Conservation (phyloP, 1,140 invertebrate species). For the Acromyrmex heyeri region DNA sequence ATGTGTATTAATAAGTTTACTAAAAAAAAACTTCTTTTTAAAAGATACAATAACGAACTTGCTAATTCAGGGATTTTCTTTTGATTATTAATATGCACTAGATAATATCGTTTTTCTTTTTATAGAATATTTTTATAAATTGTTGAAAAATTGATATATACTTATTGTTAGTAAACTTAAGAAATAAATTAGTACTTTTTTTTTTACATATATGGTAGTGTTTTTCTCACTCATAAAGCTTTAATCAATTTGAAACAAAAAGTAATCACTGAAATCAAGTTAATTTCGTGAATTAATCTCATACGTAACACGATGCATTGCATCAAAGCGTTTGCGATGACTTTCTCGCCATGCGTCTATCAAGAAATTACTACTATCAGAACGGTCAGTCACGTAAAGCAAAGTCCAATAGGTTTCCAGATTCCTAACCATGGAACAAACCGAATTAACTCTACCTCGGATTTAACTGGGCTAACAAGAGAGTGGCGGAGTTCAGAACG, state of each 20-base stretch:
- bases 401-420: conserved; percentile 41
- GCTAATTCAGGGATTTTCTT: background rate
- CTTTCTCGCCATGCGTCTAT: conserved; percentile 12
- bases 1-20: background rate
- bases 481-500: conserved; percentile 12
- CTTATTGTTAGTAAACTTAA: background rate
- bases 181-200: conserved; percentile 1
- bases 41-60: background rate
- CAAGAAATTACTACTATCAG: conserved; percentile 45
- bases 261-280: background rate
- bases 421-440: conserved; percentile 46
- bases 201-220: background rate
- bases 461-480: conserved; percentile 63
- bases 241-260: background rate
- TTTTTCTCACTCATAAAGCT: background rate
- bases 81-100: background rate
- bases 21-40: background rate
- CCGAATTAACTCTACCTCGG: conserved; percentile 59
- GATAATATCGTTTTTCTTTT: background rate
- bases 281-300: conserved; percentile 5
- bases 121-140: background rate
- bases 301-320: background rate
- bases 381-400: conserved; percentile 58
- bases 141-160: background rate
- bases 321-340: background rate